phyloP scores from a whole-genome alignment of 2,113 vertebrate genomes.

The Eublepharis macularius region DNA sequence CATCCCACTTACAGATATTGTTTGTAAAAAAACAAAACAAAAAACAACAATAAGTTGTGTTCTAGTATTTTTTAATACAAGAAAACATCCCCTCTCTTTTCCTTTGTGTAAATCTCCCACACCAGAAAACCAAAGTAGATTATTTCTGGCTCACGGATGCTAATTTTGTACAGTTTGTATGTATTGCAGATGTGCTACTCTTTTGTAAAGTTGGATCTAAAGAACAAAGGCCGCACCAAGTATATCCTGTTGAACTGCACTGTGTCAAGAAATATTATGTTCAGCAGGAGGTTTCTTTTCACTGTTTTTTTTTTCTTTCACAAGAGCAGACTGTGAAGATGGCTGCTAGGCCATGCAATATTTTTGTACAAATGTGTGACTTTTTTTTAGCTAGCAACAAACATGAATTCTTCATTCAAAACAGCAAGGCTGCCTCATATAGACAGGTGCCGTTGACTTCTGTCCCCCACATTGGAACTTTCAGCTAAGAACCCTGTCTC shows the following conservation, averaged over 20 bases:
- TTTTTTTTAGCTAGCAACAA: slow-evolving; percentile 30
- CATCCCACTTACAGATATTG: slow-evolving; percentile 52
- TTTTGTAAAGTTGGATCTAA: slow-evolving; percentile 62
- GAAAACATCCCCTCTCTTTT: slow-evolving; percentile 20
- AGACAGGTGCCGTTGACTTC: slow-evolving; percentile 46
- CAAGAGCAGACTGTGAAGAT: slow-evolving; percentile 67
- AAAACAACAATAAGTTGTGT: slow-evolving; percentile 14
- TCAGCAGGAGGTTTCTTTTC: slow-evolving; percentile 60
- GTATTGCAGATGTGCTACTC: slow-evolving; percentile 50
- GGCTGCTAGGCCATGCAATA: slow-evolving; percentile 54
- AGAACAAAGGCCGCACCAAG: slow-evolving; percentile 52
- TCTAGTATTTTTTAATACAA: slow-evolving; percentile 61
- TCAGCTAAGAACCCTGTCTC: slow-evolving; percentile 29
- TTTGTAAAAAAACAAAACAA: slow-evolving; percentile 12
- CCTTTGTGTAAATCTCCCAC: neutral
- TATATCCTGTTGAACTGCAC: slow-evolving; percentile 57
- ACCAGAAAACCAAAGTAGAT: slow-evolving; percentile 71
- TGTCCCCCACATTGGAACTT: slow-evolving; percentile 1
- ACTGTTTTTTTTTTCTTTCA: slow-evolving; percentile 41
- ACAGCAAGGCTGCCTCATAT: slow-evolving; percentile 37
- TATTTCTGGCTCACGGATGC: slow-evolving; percentile 62
- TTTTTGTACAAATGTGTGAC: slow-evolving; percentile 55
- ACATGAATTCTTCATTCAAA: slow-evolving; percentile 23
- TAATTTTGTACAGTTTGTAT: slow-evolving; percentile 72
- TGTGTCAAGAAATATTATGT: slow-evolving; percentile 52